Base-by-base conservation (phyloP, 2,888 invertebrate genomes). In the Dicroscelio sp. region DNA sequence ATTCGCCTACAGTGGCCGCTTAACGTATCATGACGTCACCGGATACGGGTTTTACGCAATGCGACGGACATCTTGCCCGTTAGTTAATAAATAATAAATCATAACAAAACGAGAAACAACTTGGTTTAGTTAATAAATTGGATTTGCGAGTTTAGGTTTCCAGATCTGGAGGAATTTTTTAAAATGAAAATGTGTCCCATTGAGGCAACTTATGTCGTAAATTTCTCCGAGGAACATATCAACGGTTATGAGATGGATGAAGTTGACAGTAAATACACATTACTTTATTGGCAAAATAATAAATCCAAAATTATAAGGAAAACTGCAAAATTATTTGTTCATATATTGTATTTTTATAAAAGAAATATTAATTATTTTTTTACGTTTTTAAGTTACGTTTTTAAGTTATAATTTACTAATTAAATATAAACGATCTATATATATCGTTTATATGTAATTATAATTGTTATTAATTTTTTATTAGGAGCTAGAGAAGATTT, bases 11-110 rank as follows among this genome's bases (percentile, higher is more conserved):
- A 97, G 97, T 0, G 98, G 98, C 6, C 97, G 97, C 2, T 95
- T 98, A 38, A 97, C 97, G 2, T 97, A 98, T 52, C 97, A 97
- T 89, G 98, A 98, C 86, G 97, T 97, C 27, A 98, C 98, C 0
- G 96, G 97, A 93, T 96, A 97, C 89, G 96, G 96, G 86, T 96
- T 96, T 93, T 96, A 96, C 80, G 94, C 95, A 35, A 93, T 96
- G 89, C 95, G 95, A 2, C 95, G 93, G 17, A 94, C 92, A 65
- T 58, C 91, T 82, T 95, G 96, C 79, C 95, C 95, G 96, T 96
- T 92, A 83, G 95, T 93, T 17, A 48, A 48, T 83, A 65, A 52
- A 52, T 20, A 5, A 20, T 6, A 27, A 60, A n/a, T n/a, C n/a
- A n/a, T n/a, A n/a, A n/a, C n/a, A n/a, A n/a, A n/a, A n/a, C n/a